These are phyloP conservation scores for Hydrocynus forskahlii DNA, from an alignment of 2,797 vertebrate genomes.

Conservation along the genomic window DNA sequence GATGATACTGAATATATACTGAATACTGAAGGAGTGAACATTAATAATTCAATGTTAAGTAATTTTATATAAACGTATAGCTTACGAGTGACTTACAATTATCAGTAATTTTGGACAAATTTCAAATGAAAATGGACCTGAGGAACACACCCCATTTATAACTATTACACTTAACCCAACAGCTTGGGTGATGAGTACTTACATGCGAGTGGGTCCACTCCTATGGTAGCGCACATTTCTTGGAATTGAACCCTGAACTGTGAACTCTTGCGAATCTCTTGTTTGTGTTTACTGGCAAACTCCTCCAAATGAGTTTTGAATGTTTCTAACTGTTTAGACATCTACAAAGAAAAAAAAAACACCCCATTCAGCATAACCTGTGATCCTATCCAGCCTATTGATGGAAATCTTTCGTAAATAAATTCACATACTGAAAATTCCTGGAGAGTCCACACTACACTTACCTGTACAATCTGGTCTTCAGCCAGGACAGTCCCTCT, in stretches of 20 bases:
- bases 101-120: no score
- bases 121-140: not conserved
- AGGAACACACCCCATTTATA: not conserved
- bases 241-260: conserved; percentile 97
- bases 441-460: conserved; percentile 35
- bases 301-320: conserved; percentile 95
- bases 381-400: not conserved
- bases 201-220: conserved; percentile 96
- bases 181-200: conserved; percentile 61
- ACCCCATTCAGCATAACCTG: not conserved
- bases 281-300: conserved; percentile 98
- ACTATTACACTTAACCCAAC: no score
- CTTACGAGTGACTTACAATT: no score
- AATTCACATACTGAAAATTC: not conserved
- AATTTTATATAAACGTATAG: no score
- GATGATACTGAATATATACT: no score
- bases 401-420: not conserved
- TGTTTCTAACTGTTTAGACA: conserved; percentile 96
- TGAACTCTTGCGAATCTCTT: conserved; percentile 91
- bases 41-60: not conserved
- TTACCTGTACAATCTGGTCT: conserved; percentile 92
- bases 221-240: conserved; percentile 97
- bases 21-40: not conserved
- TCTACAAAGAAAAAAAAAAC: conserved; percentile 73
- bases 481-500: conserved; percentile 92